Evolutionary conservation across 1,140 invertebrate genomes (phyloP).

Genomic region (Neoseiulus cucumeris): DNA sequence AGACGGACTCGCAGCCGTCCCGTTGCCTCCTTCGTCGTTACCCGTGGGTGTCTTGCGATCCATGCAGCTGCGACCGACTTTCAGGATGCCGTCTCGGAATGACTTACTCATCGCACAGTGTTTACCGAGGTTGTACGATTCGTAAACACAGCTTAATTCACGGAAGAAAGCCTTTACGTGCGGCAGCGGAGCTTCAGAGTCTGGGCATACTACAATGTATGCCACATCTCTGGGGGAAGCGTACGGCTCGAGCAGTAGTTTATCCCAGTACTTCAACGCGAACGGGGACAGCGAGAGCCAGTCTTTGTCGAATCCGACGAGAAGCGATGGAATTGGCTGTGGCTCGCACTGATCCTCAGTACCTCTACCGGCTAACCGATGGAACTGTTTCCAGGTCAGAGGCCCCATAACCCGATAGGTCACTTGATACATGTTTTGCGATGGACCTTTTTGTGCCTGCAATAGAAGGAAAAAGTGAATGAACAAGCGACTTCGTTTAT

Average conservation of each 20-base stretch:
- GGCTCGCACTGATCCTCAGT: slow-evolving; percentile 87
- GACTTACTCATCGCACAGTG: slow-evolving; percentile 21
- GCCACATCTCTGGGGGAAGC: slow-evolving; percentile 74
- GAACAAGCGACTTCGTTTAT: slow-evolving; percentile 41
- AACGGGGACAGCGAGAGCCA: slow-evolving; percentile 81
- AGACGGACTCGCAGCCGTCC: slow-evolving; percentile 26
- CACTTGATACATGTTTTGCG: slow-evolving; percentile 19
- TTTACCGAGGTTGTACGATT: slow-evolving; percentile 34
- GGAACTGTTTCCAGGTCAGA: slow-evolving; percentile 89
- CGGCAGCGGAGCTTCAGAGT: slow-evolving; percentile 58
- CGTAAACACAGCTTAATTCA: slow-evolving; percentile 75
- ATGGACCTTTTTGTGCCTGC: not conserved
- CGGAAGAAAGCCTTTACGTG: slow-evolving; percentile 69
- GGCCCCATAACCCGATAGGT: slow-evolving; percentile 21
- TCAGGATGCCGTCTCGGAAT: slow-evolving; percentile 49
- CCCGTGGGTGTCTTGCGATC: no score
- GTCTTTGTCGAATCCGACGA: slow-evolving; percentile 83
- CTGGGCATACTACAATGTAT: slow-evolving; percentile 80
- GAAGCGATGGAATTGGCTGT: slow-evolving; percentile 77
- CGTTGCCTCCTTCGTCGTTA: no score
- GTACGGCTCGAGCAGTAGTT: slow-evolving; percentile 77
- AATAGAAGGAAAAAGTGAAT: not conserved
- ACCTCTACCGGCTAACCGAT: slow-evolving; percentile 69
- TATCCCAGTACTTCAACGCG: slow-evolving; percentile 83
- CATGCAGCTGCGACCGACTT: slow-evolving; percentile 32